These are phyloP conservation scores for Operophtera brumata DNA, from an alignment of 2,888 invertebrate genomes.

Conservation along the genomic window DNA sequence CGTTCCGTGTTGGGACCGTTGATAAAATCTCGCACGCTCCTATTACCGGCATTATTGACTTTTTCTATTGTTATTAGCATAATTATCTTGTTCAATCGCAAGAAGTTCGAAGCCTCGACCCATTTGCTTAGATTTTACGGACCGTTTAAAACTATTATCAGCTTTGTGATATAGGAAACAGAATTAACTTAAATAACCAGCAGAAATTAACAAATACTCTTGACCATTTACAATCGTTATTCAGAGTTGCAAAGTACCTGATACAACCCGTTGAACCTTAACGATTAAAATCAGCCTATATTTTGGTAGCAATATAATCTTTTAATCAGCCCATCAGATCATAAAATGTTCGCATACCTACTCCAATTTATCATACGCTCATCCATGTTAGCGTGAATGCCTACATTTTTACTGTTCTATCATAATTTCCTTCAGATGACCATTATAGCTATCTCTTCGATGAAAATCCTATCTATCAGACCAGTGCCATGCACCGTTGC, in stretches of 20 bases:
- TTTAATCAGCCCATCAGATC: too few relatives aligned
- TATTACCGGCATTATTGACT: conserved; percentile 40
- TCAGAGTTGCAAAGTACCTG: too few relatives aligned
- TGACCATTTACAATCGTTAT: too few relatives aligned
- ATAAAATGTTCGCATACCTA: too few relatives aligned
- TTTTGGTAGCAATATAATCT: too few relatives aligned
- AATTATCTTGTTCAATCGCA: conserved; percentile 21
- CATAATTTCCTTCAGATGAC: neutral
- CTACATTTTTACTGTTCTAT: neutral
- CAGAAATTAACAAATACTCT: too few relatives aligned
- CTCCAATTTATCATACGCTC: neutral
- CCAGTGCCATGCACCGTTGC: conserved; percentile 20
- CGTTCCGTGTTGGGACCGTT: conserved; percentile 54
- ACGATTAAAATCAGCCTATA: too few relatives aligned
- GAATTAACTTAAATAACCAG: too few relatives aligned
- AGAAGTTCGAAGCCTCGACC: neutral
- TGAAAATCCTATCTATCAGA: conserved; percentile 4
- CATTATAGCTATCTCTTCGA: neutral
- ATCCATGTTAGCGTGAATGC: neutral
- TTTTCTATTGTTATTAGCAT: conserved; percentile 39
- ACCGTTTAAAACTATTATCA: neutral
- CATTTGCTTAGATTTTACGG: conserved; percentile 1
- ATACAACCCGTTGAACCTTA: too few relatives aligned
- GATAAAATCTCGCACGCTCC: conserved; percentile 54
- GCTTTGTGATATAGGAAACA: too few relatives aligned